These are phyloP conservation scores for Orthonyx spaldingii DNA, from an alignment of 2,113 vertebrate species.

Conservation along the genomic window DNA sequence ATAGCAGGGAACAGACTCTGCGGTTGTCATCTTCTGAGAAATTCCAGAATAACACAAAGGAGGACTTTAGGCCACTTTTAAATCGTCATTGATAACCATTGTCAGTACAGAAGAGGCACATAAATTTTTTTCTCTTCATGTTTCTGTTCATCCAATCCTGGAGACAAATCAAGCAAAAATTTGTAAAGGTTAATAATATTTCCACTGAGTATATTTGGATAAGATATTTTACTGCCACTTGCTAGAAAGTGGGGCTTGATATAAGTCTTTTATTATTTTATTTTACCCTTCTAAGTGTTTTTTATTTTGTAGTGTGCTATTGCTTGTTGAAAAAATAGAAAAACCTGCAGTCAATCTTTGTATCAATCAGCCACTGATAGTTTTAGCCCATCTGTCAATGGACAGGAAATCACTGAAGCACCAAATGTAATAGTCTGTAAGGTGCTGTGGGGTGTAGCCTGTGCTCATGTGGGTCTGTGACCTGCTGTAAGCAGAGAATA, in stretches of 20 bases:
- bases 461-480: fast-evolving
- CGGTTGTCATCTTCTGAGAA: background rate
- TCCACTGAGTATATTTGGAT: background rate
- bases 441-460: background rate
- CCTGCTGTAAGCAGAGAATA: background rate
- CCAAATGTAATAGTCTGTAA: background rate
- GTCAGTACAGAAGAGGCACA: background rate
- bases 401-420: background rate
- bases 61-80: background rate
- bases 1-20: background rate
- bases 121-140: background rate
- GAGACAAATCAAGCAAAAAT: background rate
- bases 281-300: background rate
- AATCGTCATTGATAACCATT: background rate
- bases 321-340: background rate
- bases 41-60: background rate
- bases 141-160: background rate
- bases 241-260: background rate
- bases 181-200: background rate
- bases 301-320: background rate
- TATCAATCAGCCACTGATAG: background rate
- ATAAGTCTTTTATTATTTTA: background rate
- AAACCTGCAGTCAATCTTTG: background rate
- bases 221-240: background rate
- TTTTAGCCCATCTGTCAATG: background rate